phyloP scores from a whole-genome alignment of 2,113 vertebrate genomes.

The Laticauda colubrina region DNA sequence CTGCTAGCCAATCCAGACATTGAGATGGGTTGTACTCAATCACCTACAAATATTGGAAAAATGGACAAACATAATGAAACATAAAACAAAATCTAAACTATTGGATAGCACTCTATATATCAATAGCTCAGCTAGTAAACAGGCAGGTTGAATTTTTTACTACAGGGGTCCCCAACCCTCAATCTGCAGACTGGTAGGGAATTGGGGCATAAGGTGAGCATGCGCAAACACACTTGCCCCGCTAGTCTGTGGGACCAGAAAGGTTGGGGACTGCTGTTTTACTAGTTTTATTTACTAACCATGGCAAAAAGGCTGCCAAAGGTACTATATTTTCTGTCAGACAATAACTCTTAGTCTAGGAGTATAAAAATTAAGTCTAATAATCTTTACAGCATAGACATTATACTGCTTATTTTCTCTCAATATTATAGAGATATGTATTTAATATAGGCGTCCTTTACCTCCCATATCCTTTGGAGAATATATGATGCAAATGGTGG shows the following conservation, averaged over 20 bases:
- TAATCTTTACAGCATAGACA: neutral
- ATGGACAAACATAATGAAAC: neutral
- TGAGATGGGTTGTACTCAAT: slow-evolving; percentile 99
- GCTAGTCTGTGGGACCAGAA: neutral
- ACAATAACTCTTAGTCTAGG: neutral
- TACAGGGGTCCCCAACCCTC: neutral
- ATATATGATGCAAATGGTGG: slow-evolving; percentile 97
- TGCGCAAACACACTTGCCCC: neutral
- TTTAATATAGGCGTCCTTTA: slow-evolving; percentile 58
- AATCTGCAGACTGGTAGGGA: neutral
- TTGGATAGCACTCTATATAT: neutral
- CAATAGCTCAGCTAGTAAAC: neutral
- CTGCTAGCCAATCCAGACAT: slow-evolving; percentile 97
- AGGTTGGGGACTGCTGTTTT: neutral
- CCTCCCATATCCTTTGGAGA: slow-evolving; percentile 99
- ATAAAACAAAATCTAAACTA: neutral
- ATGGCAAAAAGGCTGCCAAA: neutral
- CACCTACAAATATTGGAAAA: slow-evolving; percentile 73
- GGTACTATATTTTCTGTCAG: neutral
- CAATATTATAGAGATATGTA: neutral
- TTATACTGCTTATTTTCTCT: neutral
- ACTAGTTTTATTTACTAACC: neutral
- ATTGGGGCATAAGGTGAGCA: neutral
- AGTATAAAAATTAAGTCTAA: neutral
- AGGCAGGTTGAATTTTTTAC: neutral